phyloP scores from a whole-genome alignment of 2,888 invertebrate species.

The Hybos culiciformis region DNA sequence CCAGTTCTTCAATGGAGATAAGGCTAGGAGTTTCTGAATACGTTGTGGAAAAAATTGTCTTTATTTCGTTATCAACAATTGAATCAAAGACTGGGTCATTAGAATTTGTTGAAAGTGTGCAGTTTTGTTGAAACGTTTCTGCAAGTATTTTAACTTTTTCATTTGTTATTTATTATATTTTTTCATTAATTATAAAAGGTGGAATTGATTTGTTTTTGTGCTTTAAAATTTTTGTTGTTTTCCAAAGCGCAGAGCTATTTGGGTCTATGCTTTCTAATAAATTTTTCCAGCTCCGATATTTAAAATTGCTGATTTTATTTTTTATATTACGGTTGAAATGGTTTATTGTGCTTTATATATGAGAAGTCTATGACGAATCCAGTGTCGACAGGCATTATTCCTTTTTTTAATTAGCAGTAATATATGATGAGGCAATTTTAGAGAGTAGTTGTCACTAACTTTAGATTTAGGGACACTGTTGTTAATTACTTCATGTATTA shows the following conservation, averaged over 20 bases:
- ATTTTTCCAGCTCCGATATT: no score
- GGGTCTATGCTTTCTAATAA: no score
- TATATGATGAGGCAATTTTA: no score
- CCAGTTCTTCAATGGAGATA: no score
- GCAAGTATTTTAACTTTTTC: neutral
- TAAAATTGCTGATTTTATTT: no score
- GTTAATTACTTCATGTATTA: neutral
- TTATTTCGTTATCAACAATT: neutral
- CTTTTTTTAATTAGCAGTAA: no score
- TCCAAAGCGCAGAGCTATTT: neutral
- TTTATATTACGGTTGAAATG: no score
- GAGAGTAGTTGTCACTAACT: no score
- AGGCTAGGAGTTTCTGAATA: neutral
- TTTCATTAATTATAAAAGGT: neutral
- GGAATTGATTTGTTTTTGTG: neutral
- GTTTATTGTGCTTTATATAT: no score
- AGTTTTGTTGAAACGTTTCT: neutral
- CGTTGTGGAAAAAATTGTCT: neutral
- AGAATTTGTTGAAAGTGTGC: neutral
- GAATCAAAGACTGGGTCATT: neutral
- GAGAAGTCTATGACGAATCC: no score
- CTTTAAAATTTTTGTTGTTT: neutral
- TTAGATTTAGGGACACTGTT: neutral
- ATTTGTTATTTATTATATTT: neutral
- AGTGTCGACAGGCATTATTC: no score